A percentile compares a stretch with the other conserved stretches of the same genome.
Conservation (phyloP, 2,113 vertebrate genomes). For the Siniperca knerii region DNA sequence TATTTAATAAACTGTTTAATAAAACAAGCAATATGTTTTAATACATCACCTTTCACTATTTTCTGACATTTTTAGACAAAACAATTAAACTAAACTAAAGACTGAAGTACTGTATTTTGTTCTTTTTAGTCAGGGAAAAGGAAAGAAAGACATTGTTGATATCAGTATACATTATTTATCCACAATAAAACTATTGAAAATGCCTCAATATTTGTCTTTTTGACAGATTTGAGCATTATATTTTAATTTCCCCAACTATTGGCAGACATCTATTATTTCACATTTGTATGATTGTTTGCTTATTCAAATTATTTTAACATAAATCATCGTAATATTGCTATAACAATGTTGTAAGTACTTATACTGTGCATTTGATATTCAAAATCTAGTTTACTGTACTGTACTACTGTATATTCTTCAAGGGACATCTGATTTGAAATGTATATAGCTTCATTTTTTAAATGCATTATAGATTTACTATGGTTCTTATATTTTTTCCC, state of each 20-base stretch:
- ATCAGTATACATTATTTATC: background rate
- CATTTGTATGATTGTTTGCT: background rate
- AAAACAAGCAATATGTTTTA: background rate
- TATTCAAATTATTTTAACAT: background rate
- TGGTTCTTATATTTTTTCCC: background rate
- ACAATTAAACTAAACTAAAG: background rate
- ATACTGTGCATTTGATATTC: background rate
- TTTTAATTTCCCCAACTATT: background rate
- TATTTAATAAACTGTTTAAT: background rate
- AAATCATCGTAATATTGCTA: background rate
- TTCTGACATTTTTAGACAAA: background rate
- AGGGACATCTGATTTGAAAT: background rate
- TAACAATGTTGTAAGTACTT: background rate
- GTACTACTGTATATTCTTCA: background rate
- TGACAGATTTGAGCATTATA: background rate
- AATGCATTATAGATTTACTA: background rate
- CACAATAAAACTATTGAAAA: background rate
- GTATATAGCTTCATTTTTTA: background rate
- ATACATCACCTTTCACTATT: background rate
- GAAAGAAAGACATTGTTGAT: background rate
- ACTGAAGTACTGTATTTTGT: background rate
- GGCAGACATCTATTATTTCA: background rate
- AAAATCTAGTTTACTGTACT: too few species aligned
- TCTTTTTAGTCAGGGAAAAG: background rate
- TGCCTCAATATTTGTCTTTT: background rate